Conservation (phyloP, 2,113 vertebrate species). For the Heterotis niloticus region DNA sequence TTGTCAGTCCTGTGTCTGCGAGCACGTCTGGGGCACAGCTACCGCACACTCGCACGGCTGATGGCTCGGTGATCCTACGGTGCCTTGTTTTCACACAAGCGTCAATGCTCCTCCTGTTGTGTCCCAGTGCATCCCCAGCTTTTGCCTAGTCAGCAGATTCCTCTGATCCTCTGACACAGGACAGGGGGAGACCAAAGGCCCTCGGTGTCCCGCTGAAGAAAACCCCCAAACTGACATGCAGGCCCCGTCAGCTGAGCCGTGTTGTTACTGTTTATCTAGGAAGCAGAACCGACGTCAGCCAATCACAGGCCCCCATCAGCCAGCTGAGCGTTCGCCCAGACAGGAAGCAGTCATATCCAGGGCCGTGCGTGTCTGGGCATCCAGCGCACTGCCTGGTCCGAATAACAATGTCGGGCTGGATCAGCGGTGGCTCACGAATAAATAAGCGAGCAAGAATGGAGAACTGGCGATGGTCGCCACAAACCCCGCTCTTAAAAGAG, state of each 20-base stretch:
- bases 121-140: conserved; percentile 4
- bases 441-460: neutral
- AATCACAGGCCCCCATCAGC: conserved; percentile 38
- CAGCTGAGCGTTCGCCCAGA: conserved; percentile 32
- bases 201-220: neutral
- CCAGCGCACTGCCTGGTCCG: conserved; percentile 9
- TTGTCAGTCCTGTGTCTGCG: conserved; percentile 34
- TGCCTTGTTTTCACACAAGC: neutral
- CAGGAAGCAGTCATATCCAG: conserved; percentile 41
- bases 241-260: conserved; percentile 41
- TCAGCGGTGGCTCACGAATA: neutral
- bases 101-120: neutral
- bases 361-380: conserved; percentile 1
- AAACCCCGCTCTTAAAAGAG: neutral
- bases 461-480: neutral
- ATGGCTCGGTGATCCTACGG: neutral
- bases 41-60: neutral
- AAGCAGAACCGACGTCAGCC: conserved; percentile 45
- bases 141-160: conserved; percentile 11
- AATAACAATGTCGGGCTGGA: neutral
- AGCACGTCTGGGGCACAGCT: conserved; percentile 15
- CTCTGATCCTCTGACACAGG: conserved; percentile 9
- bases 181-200: neutral
- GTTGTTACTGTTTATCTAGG: conserved; percentile 54
- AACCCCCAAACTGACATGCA: neutral